A percentile compares a stretch with the other conserved stretches of the same genome.
These are phyloP conservation scores for Eurois occulta DNA, from an alignment of 2,888 invertebrate species.

Conservation along the genomic window DNA sequence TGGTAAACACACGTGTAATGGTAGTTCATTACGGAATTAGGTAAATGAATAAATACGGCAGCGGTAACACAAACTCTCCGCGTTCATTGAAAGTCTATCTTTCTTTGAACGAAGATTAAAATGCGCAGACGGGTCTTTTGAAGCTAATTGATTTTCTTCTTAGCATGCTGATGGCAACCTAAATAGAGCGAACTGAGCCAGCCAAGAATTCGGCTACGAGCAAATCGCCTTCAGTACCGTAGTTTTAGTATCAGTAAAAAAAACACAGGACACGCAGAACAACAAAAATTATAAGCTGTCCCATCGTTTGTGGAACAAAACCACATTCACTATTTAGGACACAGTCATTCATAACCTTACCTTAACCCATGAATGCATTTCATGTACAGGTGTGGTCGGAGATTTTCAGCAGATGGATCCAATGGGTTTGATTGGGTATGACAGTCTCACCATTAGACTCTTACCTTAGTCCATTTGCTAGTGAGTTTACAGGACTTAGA, in stretches of 20 bases:
- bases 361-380: neutral
- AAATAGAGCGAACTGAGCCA: neutral
- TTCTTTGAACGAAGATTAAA: slow-evolving; percentile 54
- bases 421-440: neutral
- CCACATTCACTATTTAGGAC: neutral
- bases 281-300: neutral
- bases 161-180: neutral
- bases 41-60: slow-evolving; percentile 66
- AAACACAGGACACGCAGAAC: neutral
- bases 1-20: slow-evolving; percentile 43
- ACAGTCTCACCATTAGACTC: neutral
- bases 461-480: neutral
- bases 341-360: neutral
- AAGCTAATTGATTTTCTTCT: neutral
- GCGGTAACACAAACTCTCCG: slow-evolving; percentile 66
- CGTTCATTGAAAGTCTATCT: slow-evolving; percentile 64
- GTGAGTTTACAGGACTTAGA: neutral
- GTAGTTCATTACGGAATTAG: slow-evolving; percentile 64
- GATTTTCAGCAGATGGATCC: neutral
- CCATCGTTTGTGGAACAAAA: neutral
- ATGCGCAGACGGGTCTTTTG: slow-evolving; percentile 33
- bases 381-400: neutral
- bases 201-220: neutral
- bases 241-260: neutral
- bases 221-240: neutral